Percentiles rank a stretch among this genome's conserved stretches.
Evolutionary conservation across 2,113 vertebrate species (phyloP).

Genomic region (Platichthys stellatus): DNA sequence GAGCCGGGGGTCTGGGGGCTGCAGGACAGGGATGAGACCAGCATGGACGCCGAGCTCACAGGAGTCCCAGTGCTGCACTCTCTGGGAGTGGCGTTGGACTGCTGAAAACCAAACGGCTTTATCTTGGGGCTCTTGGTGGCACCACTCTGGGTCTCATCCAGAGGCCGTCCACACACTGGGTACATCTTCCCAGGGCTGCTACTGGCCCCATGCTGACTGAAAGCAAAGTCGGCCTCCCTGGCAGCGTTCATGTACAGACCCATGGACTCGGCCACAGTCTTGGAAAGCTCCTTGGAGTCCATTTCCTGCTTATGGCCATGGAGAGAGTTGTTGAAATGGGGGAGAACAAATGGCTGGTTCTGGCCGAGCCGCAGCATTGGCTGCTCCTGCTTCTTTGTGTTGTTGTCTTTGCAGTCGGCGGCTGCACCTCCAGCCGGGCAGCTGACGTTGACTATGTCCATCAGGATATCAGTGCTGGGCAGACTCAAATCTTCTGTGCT

Average conservation of each 20-base stretch:
- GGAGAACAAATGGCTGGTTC: constrained; percentile 83
- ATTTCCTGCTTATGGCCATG: constrained; percentile 84
- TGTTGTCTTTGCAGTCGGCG: constrained; percentile 84
- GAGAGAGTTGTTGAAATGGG: constrained; percentile 87
- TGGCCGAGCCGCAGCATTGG: constrained; percentile 87
- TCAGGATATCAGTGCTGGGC: constrained; percentile 85
- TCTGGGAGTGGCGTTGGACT: constrained; percentile 80
- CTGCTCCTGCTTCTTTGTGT: constrained; percentile 88
- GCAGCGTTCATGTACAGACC: constrained; percentile 97
- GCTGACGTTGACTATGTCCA: constrained; percentile 91
- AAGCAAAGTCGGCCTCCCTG: constrained; percentile 91
- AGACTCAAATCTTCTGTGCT: constrained; percentile 84
- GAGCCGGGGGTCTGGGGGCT: constrained; percentile 88
- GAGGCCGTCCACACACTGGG: constrained; percentile 85
- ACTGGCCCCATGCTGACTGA: constrained; percentile 85
- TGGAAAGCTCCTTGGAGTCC: constrained; percentile 97
- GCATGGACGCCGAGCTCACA: constrained; percentile 71
- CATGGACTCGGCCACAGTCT: constrained; percentile 97
- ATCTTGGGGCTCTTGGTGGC: constrained; percentile 77
- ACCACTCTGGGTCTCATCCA: constrained; percentile 77
- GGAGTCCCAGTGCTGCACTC: constrained; percentile 80
- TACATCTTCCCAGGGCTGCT: constrained; percentile 89
- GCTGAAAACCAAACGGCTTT: constrained; percentile 82
- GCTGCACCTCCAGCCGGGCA: constrained; percentile 82
- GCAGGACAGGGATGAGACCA: constrained; percentile 85